These are phyloP conservation scores for Aphaenogaster rudis DNA, from an alignment of 1,140 invertebrate species.

Conservation along the genomic window DNA sequence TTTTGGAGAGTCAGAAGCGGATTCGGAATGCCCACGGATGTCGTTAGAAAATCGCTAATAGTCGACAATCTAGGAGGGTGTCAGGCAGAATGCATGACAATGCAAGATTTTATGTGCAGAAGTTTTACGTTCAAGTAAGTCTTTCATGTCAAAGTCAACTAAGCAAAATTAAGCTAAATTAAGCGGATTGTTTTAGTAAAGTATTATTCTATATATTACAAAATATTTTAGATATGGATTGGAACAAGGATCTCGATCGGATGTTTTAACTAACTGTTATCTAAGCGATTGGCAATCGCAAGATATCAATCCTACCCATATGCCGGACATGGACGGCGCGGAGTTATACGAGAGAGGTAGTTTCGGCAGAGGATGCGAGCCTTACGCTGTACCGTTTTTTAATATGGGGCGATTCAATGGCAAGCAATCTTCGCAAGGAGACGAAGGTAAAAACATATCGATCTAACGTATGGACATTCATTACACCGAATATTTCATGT, in stretches of 20 bases:
- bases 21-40: constrained; percentile 88
- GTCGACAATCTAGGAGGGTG: constrained; percentile 91
- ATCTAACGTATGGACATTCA: background rate
- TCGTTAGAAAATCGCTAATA: constrained; percentile 89
- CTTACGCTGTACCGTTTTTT: constrained; percentile 83
- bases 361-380: constrained; percentile 92
- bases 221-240: constrained; percentile 13
- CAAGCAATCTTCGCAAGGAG: constrained; percentile 28
- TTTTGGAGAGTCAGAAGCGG: constrained; percentile 93
- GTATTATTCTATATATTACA: background rate
- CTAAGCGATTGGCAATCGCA: constrained; percentile 90
- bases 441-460: constrained; percentile 52
- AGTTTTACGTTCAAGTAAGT: constrained; percentile 92
- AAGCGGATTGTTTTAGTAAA: background rate
- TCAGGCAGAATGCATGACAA: constrained; percentile 91
- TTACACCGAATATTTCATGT: background rate
- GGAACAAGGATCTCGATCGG: constrained; percentile 85
- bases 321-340: constrained; percentile 87
- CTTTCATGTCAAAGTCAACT: background rate
- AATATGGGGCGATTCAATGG: constrained; percentile 27
- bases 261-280: constrained; percentile 87
- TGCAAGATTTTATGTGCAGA: constrained; percentile 91
- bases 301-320: constrained; percentile 89
- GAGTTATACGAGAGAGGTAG: constrained; percentile 93
- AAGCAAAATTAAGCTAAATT: background rate